Evolutionary conservation across 2,113 vertebrate species (phyloP), one percentile per base, ranked within the genome.

Genomic region (Etheostoma cragini): DNA sequence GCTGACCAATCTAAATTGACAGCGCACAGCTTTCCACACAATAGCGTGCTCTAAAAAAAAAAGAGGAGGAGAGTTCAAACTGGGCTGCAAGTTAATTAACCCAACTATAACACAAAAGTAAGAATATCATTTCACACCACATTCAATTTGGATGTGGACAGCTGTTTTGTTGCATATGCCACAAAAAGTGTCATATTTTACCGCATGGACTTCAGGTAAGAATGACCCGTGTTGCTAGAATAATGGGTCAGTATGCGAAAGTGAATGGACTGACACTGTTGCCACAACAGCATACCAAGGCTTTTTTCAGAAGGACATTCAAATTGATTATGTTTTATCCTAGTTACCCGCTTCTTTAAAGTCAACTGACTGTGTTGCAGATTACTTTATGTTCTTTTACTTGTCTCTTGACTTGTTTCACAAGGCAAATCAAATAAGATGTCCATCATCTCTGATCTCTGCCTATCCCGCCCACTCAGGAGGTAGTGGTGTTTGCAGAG

Each of bases 61-160:
- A 58, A 42, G 2, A 26, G 14, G 38, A 72, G 35, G 47, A 67
- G 52, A 87, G 58, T 3, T 67, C 77, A 76, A 85, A 86, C 47
- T 63, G 62, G 6, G 49, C 81, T 79, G 70, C 21, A 71, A 83
- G 88, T 90, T 53, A 89, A 91, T 88, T 86, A 88, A 89, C 63
- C 77, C 62, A 72, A 73, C 56, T 35, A 64, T 35, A 60, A 61
- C 77, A 89, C 72, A 85, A 86, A 82, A 56, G 56, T 60, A 30
- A 47, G 19, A 10, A 66, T 50, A 60, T 46, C 26, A 76, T 69
- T 82, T 78, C 58, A 80, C 73, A 78, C 57, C 72, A 52, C 72
- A 57, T 56, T 65, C 72, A 5, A 11, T 78, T 50, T 58, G 66
- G 12, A 89, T 19, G 26, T 58, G 50, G 35, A 22, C 1, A 62